These are phyloP conservation scores for Rousettus madagascariensis DNA, from an alignment of 2,797 vertebrate genomes.

Conservation along the genomic window DNA sequence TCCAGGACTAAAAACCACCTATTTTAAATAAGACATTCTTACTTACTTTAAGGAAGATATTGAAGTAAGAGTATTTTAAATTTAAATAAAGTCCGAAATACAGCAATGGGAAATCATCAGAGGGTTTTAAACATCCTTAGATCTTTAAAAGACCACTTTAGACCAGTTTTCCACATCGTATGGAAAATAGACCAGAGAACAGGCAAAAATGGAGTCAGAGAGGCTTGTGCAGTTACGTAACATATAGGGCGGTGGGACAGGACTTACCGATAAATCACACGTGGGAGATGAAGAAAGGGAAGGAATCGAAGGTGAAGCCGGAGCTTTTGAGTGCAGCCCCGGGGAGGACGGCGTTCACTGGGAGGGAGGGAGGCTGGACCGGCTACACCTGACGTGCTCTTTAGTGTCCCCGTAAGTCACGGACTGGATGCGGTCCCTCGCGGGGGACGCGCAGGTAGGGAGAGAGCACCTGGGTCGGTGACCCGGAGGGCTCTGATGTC, in stretches of 20 bases:
- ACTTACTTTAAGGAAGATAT: not conserved
- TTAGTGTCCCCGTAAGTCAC: not conserved
- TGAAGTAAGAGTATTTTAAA: not conserved
- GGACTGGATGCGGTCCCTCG: not conserved
- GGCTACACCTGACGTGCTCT: not conserved
- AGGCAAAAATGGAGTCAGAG: not conserved
- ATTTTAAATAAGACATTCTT: not conserved
- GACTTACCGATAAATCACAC: not conserved
- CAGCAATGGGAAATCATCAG: not conserved
- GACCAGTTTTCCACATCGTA: not conserved
- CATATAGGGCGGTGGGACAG: not conserved
- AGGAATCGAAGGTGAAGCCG: not conserved
- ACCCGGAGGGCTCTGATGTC: fast-evolving
- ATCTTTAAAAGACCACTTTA: not conserved
- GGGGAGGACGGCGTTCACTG: not conserved
- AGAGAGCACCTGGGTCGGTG: not conserved
- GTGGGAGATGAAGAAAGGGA: not conserved
- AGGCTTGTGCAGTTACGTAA: not conserved
- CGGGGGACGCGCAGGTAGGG: not conserved
- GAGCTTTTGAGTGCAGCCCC: not conserved
- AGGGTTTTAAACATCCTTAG: not conserved
- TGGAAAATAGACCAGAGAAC: not conserved
- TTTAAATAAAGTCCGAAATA: not conserved
- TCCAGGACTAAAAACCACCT: not conserved
- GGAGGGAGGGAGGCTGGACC: not conserved